These are phyloP conservation scores for Pogonocichla stellata DNA, from an alignment of 2,113 vertebrate genomes.

Conservation along the genomic window DNA sequence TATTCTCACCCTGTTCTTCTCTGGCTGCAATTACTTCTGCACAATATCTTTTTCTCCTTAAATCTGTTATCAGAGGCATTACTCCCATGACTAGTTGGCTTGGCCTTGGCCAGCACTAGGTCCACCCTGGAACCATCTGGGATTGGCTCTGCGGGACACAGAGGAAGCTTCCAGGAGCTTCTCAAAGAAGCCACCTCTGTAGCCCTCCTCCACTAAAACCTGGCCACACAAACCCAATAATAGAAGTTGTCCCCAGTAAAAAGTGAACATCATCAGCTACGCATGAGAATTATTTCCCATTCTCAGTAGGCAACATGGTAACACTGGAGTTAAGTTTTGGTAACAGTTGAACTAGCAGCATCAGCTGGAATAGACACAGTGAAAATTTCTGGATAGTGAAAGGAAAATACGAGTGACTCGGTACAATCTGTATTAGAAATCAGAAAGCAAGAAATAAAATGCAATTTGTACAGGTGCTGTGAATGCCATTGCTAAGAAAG, in stretches of 20 bases:
- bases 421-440: not conserved
- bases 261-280: not conserved
- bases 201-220: not conserved
- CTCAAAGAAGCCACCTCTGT: not conserved
- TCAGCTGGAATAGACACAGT: not conserved
- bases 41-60: not conserved
- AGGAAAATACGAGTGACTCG: not conserved
- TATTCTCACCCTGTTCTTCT: not conserved
- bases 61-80: not conserved
- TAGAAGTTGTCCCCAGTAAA: not conserved
- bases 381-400: not conserved
- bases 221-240: not conserved
- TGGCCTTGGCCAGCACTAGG: not conserved
- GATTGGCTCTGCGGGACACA: not conserved
- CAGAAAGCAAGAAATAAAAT: not conserved
- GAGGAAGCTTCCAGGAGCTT: not conserved
- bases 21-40: not conserved
- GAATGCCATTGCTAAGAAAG: not conserved
- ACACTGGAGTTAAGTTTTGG: accelerated
- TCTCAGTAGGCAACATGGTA: not conserved
- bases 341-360: not conserved
- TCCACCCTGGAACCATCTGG: not conserved
- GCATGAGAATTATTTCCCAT: not conserved
- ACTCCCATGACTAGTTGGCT: not conserved
- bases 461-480: accelerated